These are phyloP conservation scores for Tenthredo amoena DNA, from an alignment of 2,888 invertebrate genomes.

Conservation along the genomic window DNA sequence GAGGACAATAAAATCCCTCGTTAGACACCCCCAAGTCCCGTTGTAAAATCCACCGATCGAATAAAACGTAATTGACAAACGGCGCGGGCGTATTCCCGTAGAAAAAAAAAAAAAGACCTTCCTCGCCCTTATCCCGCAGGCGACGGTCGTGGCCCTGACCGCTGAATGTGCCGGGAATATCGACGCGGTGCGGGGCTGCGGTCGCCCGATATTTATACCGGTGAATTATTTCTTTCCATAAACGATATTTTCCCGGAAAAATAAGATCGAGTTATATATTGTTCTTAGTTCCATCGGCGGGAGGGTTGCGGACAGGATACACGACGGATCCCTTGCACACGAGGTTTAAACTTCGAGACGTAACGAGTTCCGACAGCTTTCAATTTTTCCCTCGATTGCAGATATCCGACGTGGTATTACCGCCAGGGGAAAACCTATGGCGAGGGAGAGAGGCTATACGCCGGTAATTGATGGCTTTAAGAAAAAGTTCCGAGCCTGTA, in stretches of 20 bases:
- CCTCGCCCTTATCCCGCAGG: background rate
- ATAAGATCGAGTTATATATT: background rate
- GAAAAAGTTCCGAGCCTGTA: conserved; percentile 41
- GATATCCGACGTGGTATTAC: background rate
- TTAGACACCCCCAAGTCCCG: conserved; percentile 11
- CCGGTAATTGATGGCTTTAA: conserved; percentile 26
- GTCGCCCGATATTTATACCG: too few species aligned
- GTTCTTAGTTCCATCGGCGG: background rate
- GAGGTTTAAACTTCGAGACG: background rate
- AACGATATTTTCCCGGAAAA: background rate
- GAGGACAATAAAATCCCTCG: conserved; percentile 37
- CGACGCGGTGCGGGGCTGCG: background rate
- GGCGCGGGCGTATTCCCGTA: background rate
- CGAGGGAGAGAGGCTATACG: background rate
- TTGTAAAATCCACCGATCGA: conserved; percentile 32
- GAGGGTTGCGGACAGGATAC: too few species aligned
- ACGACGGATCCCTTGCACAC: too few species aligned
- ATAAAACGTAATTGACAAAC: conserved; percentile 45
- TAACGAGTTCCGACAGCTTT: background rate
- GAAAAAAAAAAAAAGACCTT: background rate
- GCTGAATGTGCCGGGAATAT: conserved; percentile 13
- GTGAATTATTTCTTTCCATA: background rate
- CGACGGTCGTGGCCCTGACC: background rate
- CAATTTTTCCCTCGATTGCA: background rate
- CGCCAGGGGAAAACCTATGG: background rate